phyloP scores from a whole-genome alignment of 1,140 invertebrate species.

The Lepeophtheirus salmonis region DNA sequence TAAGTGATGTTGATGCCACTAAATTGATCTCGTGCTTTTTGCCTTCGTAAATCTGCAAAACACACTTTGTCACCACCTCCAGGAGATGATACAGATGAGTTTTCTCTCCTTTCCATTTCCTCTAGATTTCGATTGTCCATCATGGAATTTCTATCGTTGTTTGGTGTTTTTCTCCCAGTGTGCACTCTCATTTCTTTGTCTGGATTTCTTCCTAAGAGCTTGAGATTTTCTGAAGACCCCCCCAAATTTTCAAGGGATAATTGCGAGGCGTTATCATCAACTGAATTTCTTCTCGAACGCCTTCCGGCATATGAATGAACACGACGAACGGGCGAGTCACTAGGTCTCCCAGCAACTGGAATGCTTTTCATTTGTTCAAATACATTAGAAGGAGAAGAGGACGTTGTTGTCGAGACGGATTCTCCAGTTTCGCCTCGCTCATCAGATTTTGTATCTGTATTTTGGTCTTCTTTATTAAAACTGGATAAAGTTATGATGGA shows the following conservation, averaged over 20 bases:
- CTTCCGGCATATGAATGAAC: slow-evolving; percentile 43
- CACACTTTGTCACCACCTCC: slow-evolving; percentile 34
- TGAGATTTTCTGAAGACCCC: slow-evolving; percentile 50
- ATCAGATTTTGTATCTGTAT: slow-evolving; percentile 40
- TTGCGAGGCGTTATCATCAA: slow-evolving; percentile 54
- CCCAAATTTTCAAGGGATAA: slow-evolving; percentile 79
- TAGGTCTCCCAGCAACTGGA: slow-evolving; percentile 18
- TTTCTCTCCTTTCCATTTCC: slow-evolving; percentile 5
- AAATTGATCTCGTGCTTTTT: slow-evolving; percentile 27
- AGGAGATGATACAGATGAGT: not conserved
- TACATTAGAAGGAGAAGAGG: not conserved
- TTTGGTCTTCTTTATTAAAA: slow-evolving; percentile 39
- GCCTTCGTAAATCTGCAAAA: slow-evolving; percentile 44
- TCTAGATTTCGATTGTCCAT: slow-evolving; percentile 16
- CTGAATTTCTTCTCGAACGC: slow-evolving; percentile 57
- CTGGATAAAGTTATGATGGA: no score
- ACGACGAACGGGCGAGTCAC: slow-evolving; percentile 19
- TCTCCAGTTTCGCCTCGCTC: slow-evolving; percentile 34
- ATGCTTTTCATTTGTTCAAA: slow-evolving; percentile 12
- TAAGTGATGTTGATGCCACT: slow-evolving; percentile 41
- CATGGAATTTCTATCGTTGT: slow-evolving; percentile 16
- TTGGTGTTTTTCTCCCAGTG: slow-evolving; percentile 17
- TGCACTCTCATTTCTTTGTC: slow-evolving; percentile 44
- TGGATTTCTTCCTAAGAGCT: slow-evolving; percentile 44
- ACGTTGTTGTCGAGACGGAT: slow-evolving; percentile 2